Evolutionary conservation across 2,113 vertebrate genomes (phyloP), one percentile per base, ranked within the genome.

Genomic region (Dissostichus mawsoni): DNA sequence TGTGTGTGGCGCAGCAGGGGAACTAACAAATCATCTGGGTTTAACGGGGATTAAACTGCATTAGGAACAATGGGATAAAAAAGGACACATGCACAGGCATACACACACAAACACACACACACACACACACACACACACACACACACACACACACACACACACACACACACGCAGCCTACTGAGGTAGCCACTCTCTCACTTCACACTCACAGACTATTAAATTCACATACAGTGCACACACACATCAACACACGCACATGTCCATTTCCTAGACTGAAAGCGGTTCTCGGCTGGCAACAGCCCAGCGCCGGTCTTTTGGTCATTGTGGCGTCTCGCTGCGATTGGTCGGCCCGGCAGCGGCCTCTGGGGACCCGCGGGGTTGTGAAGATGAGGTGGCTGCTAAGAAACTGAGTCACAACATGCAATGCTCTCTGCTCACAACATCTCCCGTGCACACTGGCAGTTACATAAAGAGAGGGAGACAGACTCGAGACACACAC

Each of bases 371-470:
- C 67, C 76, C n/a, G 58, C 69, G 5, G 83, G 89, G 82, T 79
- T 80, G 85, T 84, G 84, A 90, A 74, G 81, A 91, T 83, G 88
- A 89, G 91, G 76, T 78, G 86, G 90, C 91, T 94, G 92, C 91
- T 93, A 86, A 88, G 91, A 93, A 78, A 92, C 89, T 82, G 90
- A 90, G 80, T 87, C 92, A 93, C 89, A 91, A 87, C 89, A 89
- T 71, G 87, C 81, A 58, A 78, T 57, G 50, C 76, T 84, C 71
- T 77, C 76, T 47, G 68, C 84, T 80, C 71, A 41, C 57, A 73
- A 59, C 80, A 56, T 83, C 75, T 76, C 78, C 58, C 25, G 1
- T 71, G 55, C 61, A 66, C 83, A 66, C 25, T 45, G 66, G 58
- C 84, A 82, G 76, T 84, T 86, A 85, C 67, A 82, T 65, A 72